Conservation (phyloP, 2,888 invertebrate genomes). For the Drosophila fungiperda region DNA sequence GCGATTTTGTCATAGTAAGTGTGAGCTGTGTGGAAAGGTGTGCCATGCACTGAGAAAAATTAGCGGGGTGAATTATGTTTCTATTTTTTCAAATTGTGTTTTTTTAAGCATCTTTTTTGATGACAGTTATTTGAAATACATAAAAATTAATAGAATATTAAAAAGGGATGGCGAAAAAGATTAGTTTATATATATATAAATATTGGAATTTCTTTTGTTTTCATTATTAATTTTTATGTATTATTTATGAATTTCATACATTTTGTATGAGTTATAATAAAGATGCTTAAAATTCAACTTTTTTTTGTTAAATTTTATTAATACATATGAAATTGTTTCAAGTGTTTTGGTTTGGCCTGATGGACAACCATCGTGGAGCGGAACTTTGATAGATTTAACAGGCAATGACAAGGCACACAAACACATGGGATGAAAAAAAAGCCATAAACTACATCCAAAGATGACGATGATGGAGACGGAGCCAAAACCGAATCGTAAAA, state of each 20-base stretch:
- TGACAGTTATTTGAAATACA: not conserved
- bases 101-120: not conserved
- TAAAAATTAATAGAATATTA: not conserved
- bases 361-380: conserved; percentile 37
- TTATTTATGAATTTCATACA: too few relatives aligned
- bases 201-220: too few relatives aligned
- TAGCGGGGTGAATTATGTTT: not conserved
- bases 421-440: conserved; percentile 37
- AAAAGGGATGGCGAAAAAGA: too few relatives aligned
- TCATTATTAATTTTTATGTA: too few relatives aligned
- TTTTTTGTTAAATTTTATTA: not conserved
- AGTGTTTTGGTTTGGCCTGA: conserved; percentile 20
- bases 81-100: not conserved
- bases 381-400: conserved; percentile 58
- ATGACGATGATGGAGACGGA: conserved; percentile 51
- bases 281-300: not conserved
- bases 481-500: conserved; percentile 56
- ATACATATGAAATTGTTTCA: conserved; percentile 1
- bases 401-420: conserved; percentile 11
- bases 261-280: not conserved
- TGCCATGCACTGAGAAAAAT: conserved; percentile 27
- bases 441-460: conserved; percentile 64
- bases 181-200: too few relatives aligned
- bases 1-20: conserved; percentile 26
- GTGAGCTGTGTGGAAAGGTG: conserved; percentile 31